A percentile compares a stretch with the other conserved stretches of the same genome.
phyloP scores from a whole-genome alignment of 2,797 vertebrate genomes.

The Melanogrammus aeglefinus region DNA sequence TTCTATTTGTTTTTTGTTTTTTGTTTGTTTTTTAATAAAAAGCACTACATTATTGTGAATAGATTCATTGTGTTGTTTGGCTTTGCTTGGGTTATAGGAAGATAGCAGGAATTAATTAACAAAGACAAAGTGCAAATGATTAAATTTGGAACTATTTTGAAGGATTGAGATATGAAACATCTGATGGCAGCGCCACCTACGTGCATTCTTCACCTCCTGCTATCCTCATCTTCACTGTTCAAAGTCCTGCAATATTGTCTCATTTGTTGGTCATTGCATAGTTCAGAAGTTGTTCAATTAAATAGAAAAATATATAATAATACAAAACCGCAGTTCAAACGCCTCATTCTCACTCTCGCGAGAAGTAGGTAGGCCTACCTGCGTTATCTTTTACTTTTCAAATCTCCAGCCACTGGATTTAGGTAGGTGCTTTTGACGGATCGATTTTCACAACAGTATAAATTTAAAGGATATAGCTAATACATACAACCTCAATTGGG shows the following conservation, averaged over 20 bases:
- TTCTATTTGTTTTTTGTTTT: conserved; percentile 66
- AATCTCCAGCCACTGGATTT: not conserved
- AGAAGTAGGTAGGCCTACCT: no score
- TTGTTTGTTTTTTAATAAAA: conserved; percentile 81
- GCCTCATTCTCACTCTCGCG: not conserved
- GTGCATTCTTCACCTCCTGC: not conserved
- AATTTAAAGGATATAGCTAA: not conserved
- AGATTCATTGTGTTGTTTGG: conserved; percentile 45
- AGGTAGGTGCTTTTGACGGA: not conserved
- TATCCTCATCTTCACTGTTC: not conserved
- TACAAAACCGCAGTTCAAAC: not conserved
- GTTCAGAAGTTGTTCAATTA: not conserved
- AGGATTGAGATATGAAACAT: not conserved
- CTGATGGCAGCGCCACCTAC: not conserved
- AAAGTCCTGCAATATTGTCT: not conserved
- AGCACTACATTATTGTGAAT: conserved; percentile 84
- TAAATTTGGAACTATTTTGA: not conserved
- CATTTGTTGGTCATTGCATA: not conserved
- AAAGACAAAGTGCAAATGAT: not conserved
- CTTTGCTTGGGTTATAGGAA: conserved; percentile 10
- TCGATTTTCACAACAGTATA: not conserved
- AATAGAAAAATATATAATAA: not conserved
- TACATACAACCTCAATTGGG: not conserved
- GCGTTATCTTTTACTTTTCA: not conserved
- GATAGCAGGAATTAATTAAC: not conserved